phyloP scores from a whole-genome alignment of 2,888 invertebrate genomes.

The Chymomyza caudatula region DNA sequence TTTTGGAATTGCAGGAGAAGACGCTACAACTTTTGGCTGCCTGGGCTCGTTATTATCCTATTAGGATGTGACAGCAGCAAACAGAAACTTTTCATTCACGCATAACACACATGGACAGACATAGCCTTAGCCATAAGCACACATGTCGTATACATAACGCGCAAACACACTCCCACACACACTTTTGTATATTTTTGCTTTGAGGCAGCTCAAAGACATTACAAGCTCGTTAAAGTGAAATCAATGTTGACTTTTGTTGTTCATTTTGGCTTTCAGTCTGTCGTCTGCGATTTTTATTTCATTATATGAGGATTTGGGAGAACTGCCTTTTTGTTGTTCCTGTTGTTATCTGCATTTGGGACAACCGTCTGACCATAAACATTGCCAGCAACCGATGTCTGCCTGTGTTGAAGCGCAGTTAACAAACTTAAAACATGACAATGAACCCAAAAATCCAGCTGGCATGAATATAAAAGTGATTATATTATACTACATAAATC shows the following conservation, averaged over 20 bases:
- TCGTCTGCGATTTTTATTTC: constrained; percentile 60
- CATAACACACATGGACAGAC: constrained; percentile 23
- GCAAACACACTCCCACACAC: background rate
- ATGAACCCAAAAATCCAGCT: background rate
- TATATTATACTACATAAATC: background rate
- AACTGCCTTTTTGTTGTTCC: constrained; percentile 58
- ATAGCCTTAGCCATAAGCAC: background rate
- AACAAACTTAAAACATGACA: background rate
- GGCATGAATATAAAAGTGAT: background rate
- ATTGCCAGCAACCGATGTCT: background rate
- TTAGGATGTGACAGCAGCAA: constrained; percentile 67
- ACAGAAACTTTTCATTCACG: constrained; percentile 61
- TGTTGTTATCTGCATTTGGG: constrained; percentile 50
- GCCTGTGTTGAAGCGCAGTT: too few species aligned
- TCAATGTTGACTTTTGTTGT: constrained; percentile 51
- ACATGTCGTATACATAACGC: constrained; percentile 54
- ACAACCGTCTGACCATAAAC: background rate
- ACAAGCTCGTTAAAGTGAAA: constrained; percentile 72
- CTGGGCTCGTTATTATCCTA: constrained; percentile 69
- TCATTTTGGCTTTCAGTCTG: constrained; percentile 35
- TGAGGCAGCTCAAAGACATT: constrained; percentile 57
- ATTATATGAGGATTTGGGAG: constrained; percentile 48
- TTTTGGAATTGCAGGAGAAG: constrained; percentile 55
- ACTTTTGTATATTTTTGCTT: constrained; percentile 64
- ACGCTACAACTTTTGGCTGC: constrained; percentile 66